Percentiles rank a stretch among this genome's conserved stretches.
These are phyloP conservation scores for Balaeniceps rex DNA, from an alignment of 2,113 vertebrate species.

Conservation along the genomic window DNA sequence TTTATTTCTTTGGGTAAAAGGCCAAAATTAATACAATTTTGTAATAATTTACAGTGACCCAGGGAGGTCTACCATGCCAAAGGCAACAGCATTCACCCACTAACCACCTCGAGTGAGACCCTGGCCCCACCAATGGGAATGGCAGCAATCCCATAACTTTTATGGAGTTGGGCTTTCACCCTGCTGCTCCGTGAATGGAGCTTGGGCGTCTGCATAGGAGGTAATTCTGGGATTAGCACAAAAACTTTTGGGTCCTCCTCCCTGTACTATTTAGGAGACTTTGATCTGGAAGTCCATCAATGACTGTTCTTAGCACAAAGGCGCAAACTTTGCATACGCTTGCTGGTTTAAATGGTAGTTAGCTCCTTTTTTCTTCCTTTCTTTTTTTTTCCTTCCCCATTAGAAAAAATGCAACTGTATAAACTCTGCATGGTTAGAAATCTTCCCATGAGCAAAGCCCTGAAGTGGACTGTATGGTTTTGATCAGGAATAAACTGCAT, in stretches of 20 bases:
- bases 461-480: neutral
- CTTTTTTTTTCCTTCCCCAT: neutral
- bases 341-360: neutral
- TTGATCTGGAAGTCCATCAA: neutral
- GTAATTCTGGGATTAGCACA: neutral
- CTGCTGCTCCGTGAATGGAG: neutral
- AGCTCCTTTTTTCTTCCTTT: neutral
- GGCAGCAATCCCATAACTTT: neutral
- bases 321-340: neutral
- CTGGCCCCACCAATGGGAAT: neutral
- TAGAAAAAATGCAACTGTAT: neutral
- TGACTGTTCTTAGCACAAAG: neutral
- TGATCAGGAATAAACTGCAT: neutral
- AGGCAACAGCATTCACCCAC: slow-evolving; percentile 26
- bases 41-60: slow-evolving; percentile 9
- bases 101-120: neutral
- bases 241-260: neutral
- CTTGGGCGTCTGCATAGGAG: neutral
- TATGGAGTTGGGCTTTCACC: neutral
- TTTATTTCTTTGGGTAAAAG: slow-evolving; percentile 39
- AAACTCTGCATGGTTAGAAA: neutral
- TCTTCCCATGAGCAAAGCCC: neutral
- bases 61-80: neutral
- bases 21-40: slow-evolving; percentile 30
- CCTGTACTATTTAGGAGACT: neutral